Evolutionary conservation across 2,113 vertebrate species (phyloP).

Genomic region (Xiphorhynchus elegans): DNA sequence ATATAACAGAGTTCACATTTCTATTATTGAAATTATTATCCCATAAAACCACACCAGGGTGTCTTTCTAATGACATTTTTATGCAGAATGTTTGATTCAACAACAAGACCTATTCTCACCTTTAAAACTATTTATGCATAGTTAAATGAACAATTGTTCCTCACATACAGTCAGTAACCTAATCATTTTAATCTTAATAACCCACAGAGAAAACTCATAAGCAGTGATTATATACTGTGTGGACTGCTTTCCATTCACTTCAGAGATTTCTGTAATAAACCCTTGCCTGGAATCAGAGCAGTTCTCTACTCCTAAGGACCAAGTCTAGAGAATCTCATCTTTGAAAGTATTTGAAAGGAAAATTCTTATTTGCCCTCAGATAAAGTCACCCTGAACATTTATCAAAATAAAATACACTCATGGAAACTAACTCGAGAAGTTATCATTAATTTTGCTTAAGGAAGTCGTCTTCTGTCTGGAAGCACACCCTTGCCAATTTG

Average conservation of each 20-base stretch:
- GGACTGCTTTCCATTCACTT: constrained; percentile 23
- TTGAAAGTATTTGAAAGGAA: background rate
- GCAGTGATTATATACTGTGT: background rate
- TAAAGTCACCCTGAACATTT: background rate
- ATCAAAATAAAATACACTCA: background rate
- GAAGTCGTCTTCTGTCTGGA: background rate
- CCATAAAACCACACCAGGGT: background rate
- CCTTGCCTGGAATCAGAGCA: background rate
- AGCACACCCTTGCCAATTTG: background rate
- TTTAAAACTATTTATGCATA: background rate
- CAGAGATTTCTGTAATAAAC: constrained; percentile 31
- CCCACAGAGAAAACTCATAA: background rate
- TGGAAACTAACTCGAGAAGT: background rate
- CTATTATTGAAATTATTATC: constrained; percentile 34
- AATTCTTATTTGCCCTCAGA: background rate
- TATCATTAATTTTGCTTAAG: background rate
- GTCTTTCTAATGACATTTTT: constrained; percentile 35
- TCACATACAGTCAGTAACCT: background rate
- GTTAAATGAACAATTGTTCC: constrained; percentile 27
- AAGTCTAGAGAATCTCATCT: background rate
- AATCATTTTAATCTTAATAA: constrained; percentile 46
- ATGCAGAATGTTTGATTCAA: constrained; percentile 50
- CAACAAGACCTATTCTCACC: constrained; percentile 9
- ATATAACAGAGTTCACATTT: background rate
- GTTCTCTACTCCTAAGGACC: background rate